Evolutionary conservation across 23 tunicate genomes (phyloP).

Genomic region (Corella eumyota): DNA sequence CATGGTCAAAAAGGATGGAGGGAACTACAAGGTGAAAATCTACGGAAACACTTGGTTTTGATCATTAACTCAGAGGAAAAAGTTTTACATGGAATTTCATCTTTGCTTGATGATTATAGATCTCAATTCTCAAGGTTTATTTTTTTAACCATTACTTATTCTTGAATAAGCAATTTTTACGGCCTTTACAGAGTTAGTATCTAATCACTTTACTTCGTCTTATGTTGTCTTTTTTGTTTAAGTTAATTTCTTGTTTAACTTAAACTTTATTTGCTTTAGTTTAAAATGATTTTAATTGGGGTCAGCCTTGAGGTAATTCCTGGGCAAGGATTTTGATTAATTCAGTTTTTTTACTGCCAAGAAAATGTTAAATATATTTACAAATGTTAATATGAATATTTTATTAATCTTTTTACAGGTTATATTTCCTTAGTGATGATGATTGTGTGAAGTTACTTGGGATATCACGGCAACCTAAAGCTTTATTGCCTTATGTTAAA

Average conservation of each 20-base stretch:
- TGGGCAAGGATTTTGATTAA: too few relatives aligned
- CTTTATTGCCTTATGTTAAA: conserved; percentile 43
- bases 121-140: conserved; percentile 71
- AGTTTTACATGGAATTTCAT: conserved; percentile 29
- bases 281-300: too few relatives aligned
- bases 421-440: conserved; percentile 75
- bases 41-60: conserved; percentile 46
- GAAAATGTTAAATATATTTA: too few relatives aligned
- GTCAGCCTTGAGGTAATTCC: too few relatives aligned
- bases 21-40: conserved; percentile 74
- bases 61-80: conserved; percentile 55
- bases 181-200: not conserved
- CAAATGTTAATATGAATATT: too few relatives aligned
- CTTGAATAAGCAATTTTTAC: not conserved
- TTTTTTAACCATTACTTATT: not conserved
- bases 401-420: conserved; percentile 18
- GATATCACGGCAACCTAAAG: conserved; percentile 62
- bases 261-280: too few relatives aligned
- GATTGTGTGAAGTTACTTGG: conserved; percentile 65
- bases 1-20: conserved; percentile 90
- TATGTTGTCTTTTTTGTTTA: not conserved
- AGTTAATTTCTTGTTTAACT: not conserved
- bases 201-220: not conserved
- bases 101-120: conserved; percentile 55
- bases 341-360: too few relatives aligned